Evolutionary conservation across 1,140 invertebrate species (phyloP), one percentile per base, ranked within the genome.

Genomic region (Anastrepha obliqua): DNA sequence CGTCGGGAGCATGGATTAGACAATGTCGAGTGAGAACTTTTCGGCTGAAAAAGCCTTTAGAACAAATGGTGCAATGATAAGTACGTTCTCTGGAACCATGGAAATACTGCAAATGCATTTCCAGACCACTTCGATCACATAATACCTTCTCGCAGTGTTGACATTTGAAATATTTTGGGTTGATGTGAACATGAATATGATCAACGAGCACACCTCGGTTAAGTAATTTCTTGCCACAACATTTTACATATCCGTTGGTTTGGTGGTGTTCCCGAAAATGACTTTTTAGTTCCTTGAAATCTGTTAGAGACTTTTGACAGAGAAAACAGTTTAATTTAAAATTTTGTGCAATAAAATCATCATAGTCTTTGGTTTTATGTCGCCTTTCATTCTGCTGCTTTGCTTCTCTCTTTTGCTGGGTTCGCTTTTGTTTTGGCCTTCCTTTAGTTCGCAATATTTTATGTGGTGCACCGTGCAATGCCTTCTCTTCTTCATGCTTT

Each of bases 151-250:
- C 85, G 42, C 87, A 88, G n/a, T 78, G 85, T 47, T 70, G 13
- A 51, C 87, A 88, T 74, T 88, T 88, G 67, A 88, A 88, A 11
- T 88, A 86, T 60, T 88, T 44, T 13, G 87, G 85, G 55, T 88
- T 85, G n/a, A 60, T 86, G 39, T 88, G 87, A n/a, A 86, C 55
- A 44, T 86, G 51, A 15, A 88, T 86, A 39, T 88, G 87, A 29
- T 88, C 87, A 8, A 88, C 87, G 8, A 88, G 64, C 42, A 88
- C 29, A 15, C 64, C 81, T 0, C 87, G 87, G 15, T 88, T 88
- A 15, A 67, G 70, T 17, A 86, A 86, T 51, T 88, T 86, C n/a
- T 86, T 88, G 44, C 59, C 55, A 62, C 87, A 88, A 29, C 87
- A 88, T 58, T 74, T 86, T 2, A 51, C 87, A 86, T 86, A 88